A percentile compares a stretch with the other conserved stretches of the same genome.
phyloP scores from a whole-genome alignment of 2,113 vertebrate species.

The Puffinus mauretanicus region DNA sequence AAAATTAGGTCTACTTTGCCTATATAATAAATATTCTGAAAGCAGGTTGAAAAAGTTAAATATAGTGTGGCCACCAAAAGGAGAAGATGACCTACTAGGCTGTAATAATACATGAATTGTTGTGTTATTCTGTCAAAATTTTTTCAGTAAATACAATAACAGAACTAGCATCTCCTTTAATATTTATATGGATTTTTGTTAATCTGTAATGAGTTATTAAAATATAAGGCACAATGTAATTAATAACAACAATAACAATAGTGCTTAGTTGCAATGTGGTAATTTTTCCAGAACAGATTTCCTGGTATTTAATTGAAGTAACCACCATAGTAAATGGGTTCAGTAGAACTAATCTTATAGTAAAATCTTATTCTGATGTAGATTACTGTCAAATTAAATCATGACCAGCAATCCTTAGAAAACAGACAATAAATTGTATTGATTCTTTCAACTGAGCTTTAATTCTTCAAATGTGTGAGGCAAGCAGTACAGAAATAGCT shows the following conservation, averaged over 20 bases:
- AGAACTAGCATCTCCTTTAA: background rate
- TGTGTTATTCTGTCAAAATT: background rate
- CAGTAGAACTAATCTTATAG: background rate
- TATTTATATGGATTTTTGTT: background rate
- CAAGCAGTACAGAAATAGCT: background rate
- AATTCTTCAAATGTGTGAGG: background rate
- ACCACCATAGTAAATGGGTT: background rate
- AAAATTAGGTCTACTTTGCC: background rate
- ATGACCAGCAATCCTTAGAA: background rate
- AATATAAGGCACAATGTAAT: background rate
- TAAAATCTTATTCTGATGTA: background rate
- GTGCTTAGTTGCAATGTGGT: background rate
- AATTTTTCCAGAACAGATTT: background rate
- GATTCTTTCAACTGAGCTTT: background rate
- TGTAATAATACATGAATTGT: background rate
- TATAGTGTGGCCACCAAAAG: background rate
- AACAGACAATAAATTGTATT: background rate
- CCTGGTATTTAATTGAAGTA: background rate
- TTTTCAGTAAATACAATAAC: background rate
- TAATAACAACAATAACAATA: background rate
- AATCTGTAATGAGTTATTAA: background rate
- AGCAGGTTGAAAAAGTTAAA: background rate
- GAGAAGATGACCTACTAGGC: background rate
- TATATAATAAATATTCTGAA: background rate
- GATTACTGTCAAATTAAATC: background rate